Evolutionary conservation across 1,140 invertebrate genomes (phyloP).

Genomic region (Melipona quadrifasciata): DNA sequence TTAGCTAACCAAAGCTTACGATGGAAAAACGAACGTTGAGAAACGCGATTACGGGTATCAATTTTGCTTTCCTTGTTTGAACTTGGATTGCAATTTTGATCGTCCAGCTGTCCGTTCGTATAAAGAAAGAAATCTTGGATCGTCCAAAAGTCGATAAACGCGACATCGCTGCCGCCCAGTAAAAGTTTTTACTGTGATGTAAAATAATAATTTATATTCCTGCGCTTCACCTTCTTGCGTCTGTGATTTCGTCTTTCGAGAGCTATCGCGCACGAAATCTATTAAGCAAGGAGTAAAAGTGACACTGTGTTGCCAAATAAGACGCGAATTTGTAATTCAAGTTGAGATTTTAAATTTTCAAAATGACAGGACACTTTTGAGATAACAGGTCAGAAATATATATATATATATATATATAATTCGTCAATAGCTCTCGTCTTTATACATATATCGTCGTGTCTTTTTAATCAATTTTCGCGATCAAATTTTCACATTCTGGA

Average conservation of each 20-base stretch:
- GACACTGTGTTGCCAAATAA: not conserved
- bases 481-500: too few species aligned
- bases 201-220: conserved; percentile 16
- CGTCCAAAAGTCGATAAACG: not conserved
- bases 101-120: conserved; percentile 17
- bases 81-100: not conserved
- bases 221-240: not conserved
- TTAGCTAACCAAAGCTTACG: not conserved
- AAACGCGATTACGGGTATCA: conserved; percentile 31
- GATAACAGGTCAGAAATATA: not conserved
- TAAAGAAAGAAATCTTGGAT: not conserved
- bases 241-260: not conserved
- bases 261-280: not conserved
- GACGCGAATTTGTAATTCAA: not conserved
- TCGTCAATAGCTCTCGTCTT: too few species aligned
- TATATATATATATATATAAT: too few species aligned
- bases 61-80: conserved; percentile 33
- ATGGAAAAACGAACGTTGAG: not conserved
- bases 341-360: not conserved
- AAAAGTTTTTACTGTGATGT: not conserved
- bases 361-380: not conserved
- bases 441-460: too few species aligned
- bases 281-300: not conserved
- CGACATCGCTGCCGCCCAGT: not conserved
- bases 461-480: too few species aligned